Percentiles rank a stretch among this genome's conserved stretches.
Evolutionary conservation across 1,140 invertebrate genomes (phyloP).

Genomic region (Trichogramma pretiosum): DNA sequence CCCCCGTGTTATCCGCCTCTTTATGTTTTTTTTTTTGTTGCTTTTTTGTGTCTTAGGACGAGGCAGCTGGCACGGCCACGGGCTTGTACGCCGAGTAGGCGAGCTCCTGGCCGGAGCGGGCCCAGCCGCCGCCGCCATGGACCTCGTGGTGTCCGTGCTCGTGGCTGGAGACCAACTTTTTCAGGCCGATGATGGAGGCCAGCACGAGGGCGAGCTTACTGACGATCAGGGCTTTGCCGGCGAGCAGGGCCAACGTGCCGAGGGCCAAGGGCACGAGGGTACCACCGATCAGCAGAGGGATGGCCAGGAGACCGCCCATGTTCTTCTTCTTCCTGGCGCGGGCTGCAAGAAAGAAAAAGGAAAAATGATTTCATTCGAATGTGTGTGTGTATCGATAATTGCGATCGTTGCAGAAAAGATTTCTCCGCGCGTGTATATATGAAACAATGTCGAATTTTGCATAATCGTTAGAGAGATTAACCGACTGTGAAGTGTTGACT

Average conservation of each 20-base stretch:
- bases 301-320: conserved; percentile 60
- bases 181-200: conserved; percentile 73
- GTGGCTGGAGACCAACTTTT: conserved; percentile 63
- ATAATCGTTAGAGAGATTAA: too few relatives aligned
- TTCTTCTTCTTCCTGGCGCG: conserved; percentile 60
- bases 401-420: too few relatives aligned
- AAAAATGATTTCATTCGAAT: too few relatives aligned
- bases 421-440: too few relatives aligned
- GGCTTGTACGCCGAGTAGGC: conserved; percentile 44
- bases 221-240: conserved; percentile 74
- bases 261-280: conserved; percentile 70
- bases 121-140: conserved; percentile 49
- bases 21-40: too few relatives aligned
- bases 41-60: conserved; percentile 16
- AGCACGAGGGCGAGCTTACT: conserved; percentile 72
- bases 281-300: conserved; percentile 67
- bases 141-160: conserved; percentile 58
- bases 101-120: conserved; percentile 40
- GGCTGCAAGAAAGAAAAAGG: too few relatives aligned
- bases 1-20: too few relatives aligned
- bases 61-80: conserved; percentile 13
- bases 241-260: conserved; percentile 66
- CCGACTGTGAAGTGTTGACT: too few relatives aligned
- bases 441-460: too few relatives aligned
- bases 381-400: too few relatives aligned